Conservation (phyloP, 2,113 vertebrate species). For the Otolemur garnettii region DNA sequence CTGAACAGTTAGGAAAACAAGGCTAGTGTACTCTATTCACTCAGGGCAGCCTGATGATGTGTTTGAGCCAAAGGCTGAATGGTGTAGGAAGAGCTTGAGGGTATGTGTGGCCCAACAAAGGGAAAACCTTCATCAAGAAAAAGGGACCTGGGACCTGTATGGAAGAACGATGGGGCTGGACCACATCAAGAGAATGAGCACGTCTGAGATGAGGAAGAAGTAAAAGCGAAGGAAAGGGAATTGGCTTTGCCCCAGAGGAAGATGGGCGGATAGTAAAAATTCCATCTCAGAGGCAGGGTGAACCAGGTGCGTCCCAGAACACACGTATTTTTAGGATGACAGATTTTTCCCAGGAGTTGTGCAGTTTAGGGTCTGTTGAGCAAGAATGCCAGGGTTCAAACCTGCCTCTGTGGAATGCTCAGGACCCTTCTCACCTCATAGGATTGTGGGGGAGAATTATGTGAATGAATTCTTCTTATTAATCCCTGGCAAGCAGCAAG, state of each 20-base stretch:
- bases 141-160: too few species aligned
- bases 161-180: not conserved
- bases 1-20: not conserved
- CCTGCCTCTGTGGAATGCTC: not conserved
- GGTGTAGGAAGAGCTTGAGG: too few species aligned
- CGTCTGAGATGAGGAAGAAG: not conserved
- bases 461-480: not conserved
- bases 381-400: not conserved
- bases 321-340: not conserved
- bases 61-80: not conserved
- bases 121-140: not conserved
- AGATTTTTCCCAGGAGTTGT: not conserved
- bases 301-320: not conserved
- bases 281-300: not conserved
- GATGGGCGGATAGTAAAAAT: not conserved
- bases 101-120: not conserved
- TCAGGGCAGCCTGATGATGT: not conserved
- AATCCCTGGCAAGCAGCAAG: not conserved
- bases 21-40: not conserved
- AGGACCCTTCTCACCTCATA: not conserved
- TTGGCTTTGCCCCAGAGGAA: not conserved
- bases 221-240: not conserved
- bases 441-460: not conserved
- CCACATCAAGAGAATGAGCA: rapidly evolving
- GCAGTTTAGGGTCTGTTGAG: not conserved